These are phyloP conservation scores for Mactra quadrangularis DNA, from an alignment of 1,140 invertebrate genomes.

Conservation along the genomic window DNA sequence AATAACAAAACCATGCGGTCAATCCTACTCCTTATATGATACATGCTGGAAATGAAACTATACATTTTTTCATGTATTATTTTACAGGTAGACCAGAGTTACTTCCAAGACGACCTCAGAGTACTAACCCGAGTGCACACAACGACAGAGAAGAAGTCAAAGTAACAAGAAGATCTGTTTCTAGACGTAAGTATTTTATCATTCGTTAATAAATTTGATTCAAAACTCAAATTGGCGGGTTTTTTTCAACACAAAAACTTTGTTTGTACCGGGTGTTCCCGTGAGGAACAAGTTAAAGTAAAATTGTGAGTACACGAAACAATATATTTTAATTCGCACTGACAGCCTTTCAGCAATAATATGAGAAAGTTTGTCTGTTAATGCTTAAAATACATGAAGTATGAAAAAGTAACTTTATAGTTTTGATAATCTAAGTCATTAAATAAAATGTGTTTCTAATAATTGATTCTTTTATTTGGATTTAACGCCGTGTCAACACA, in stretches of 20 bases:
- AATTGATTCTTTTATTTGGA: no score
- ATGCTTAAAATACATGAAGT: no score
- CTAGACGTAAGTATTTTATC: conserved; percentile 26
- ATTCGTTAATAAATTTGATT: not conserved
- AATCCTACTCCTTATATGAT: no score
- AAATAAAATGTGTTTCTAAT: not conserved
- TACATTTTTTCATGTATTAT: no score
- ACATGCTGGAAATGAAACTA: no score
- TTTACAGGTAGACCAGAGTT: not conserved
- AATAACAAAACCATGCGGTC: no score
- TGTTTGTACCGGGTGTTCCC: not conserved
- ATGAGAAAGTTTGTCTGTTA: not conserved
- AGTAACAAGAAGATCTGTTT: conserved; percentile 33
- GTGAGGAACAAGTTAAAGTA: not conserved
- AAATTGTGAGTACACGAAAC: not conserved
- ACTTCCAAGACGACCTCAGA: conserved; percentile 19
- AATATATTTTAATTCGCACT: no score
- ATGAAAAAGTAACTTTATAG: no score
- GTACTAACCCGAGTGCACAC: not conserved
- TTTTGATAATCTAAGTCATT: no score
- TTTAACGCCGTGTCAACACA: no score
- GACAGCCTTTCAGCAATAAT: not conserved
- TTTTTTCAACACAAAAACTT: not conserved
- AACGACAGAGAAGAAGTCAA: conserved; percentile 1
- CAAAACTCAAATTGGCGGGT: not conserved